Percentiles rank a stretch among this genome's conserved stretches.
phyloP scores from a whole-genome alignment of 1,140 invertebrate genomes.

The Hirudo medicinalis region DNA sequence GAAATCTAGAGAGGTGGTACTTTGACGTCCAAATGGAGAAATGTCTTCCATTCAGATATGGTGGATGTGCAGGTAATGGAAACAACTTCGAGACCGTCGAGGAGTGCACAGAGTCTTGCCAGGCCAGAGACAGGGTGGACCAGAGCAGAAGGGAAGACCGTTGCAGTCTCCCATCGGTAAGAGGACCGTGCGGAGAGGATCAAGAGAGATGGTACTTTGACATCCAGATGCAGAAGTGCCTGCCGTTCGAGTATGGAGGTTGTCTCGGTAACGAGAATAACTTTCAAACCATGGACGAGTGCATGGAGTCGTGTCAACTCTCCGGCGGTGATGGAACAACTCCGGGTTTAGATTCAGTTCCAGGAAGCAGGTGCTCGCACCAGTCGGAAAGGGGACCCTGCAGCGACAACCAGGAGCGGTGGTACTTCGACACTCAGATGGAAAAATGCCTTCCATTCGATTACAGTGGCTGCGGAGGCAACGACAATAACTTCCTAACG shows the following conservation, averaged over 20 bases:
- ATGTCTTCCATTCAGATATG: constrained; percentile 50
- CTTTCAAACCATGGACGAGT: constrained; percentile 71
- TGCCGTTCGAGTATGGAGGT: constrained; percentile 85
- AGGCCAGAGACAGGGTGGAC: constrained; percentile 32
- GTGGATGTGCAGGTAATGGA: constrained; percentile 52
- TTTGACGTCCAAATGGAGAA: constrained; percentile 43
- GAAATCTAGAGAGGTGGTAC: constrained; percentile 37
- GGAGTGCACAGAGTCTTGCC: constrained; percentile 29
- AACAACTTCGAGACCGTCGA: constrained; percentile 48
- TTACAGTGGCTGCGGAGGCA: constrained; percentile 24
- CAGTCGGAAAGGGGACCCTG: constrained; percentile 8
- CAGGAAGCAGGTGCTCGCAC: background rate
- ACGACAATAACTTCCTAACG: constrained; percentile 22
- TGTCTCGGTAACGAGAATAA: constrained; percentile 60
- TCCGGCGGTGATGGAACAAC: background rate
- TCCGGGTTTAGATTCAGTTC: background rate
- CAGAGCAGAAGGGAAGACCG: too few relatives aligned
- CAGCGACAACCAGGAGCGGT: constrained; percentile 4
- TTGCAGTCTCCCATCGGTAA: constrained; percentile 52
- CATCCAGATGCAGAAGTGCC: constrained; percentile 59
- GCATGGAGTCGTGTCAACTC: constrained; percentile 35
- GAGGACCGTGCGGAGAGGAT: constrained; percentile 68
- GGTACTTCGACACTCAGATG: constrained; percentile 21
- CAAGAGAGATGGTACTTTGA: constrained; percentile 67
- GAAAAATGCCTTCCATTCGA: constrained; percentile 21